Conservation (phyloP, 2,797 vertebrate species). For the Hydrolagus colliei region DNA sequence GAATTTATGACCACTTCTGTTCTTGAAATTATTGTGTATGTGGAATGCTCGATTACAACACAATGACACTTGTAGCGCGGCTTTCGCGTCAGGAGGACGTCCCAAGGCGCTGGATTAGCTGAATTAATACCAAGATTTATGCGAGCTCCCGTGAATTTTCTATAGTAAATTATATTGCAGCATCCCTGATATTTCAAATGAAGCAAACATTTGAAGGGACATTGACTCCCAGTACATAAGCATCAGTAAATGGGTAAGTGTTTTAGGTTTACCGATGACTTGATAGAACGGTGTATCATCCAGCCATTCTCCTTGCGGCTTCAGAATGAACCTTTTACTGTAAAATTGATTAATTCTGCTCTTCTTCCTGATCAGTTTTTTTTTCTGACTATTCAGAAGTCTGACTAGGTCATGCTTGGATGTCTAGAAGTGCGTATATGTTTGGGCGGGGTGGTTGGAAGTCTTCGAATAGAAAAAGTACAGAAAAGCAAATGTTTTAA, state of each 20-base stretch:
- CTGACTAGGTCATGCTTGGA: background rate
- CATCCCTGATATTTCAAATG: conserved; percentile 6
- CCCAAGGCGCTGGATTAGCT: too few species aligned
- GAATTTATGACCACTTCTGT: background rate
- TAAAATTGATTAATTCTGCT: background rate
- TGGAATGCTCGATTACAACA: background rate
- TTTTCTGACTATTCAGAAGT: background rate
- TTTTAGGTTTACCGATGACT: background rate
- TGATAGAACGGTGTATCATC: background rate
- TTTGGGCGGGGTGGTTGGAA: too few species aligned
- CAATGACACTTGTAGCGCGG: too few species aligned
- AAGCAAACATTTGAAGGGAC: background rate
- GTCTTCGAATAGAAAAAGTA: background rate
- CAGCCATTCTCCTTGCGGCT: conserved; percentile 8
- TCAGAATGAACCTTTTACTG: conserved; percentile 4
- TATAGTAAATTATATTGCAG: conserved; percentile 6
- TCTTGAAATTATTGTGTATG: background rate
- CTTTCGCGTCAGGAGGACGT: too few species aligned
- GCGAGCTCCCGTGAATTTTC: conserved; percentile 8
- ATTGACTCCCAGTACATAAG: background rate
- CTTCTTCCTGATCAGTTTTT: too few species aligned
- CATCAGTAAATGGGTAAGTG: background rate
- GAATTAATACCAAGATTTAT: background rate
- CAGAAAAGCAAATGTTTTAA: background rate
- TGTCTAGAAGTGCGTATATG: background rate